These are phyloP conservation scores for Gephyroberyx darwinii DNA, from an alignment of 2,797 vertebrate genomes.

Conservation along the genomic window DNA sequence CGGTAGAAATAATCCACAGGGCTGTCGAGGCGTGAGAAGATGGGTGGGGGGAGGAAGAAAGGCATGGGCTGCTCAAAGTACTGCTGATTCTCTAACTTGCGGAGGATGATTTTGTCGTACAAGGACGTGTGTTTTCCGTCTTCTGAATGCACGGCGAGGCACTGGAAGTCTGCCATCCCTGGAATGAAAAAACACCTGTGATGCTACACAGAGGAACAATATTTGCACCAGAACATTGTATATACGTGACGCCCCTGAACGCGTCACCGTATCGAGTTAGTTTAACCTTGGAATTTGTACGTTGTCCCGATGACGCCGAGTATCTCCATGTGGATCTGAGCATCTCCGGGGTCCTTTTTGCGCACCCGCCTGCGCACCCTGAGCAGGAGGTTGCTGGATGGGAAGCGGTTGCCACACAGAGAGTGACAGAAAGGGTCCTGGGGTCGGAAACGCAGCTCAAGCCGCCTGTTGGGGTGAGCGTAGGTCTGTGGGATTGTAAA, in stretches of 20 bases:
- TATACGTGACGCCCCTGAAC: no score
- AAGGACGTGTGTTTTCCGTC: constrained; percentile 82
- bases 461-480: constrained; percentile 85
- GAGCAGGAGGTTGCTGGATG: constrained; percentile 91
- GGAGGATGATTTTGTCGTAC: constrained; percentile 91
- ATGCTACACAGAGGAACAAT: not conserved
- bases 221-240: no score
- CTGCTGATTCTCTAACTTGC: constrained; percentile 87
- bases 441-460: constrained; percentile 93
- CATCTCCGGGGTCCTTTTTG: constrained; percentile 73
- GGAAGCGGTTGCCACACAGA: constrained; percentile 90
- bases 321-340: constrained; percentile 84
- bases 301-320: constrained; percentile 89
- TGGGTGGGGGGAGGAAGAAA: constrained; percentile 91
- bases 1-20: constrained; percentile 93
- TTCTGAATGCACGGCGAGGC: constrained; percentile 86
- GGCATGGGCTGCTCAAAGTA: constrained; percentile 90
- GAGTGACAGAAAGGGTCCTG: constrained; percentile 94
- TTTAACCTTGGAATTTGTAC: constrained; percentile 95
- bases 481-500: constrained; percentile 80
- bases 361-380: constrained; percentile 80
- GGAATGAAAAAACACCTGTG: constrained; percentile 1
- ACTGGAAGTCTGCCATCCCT: constrained; percentile 98
- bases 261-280: not conserved
- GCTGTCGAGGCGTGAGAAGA: constrained; percentile 94